Conservation (phyloP, 2,888 invertebrate genomes). For the Gymnosoma rotundatum region DNA sequence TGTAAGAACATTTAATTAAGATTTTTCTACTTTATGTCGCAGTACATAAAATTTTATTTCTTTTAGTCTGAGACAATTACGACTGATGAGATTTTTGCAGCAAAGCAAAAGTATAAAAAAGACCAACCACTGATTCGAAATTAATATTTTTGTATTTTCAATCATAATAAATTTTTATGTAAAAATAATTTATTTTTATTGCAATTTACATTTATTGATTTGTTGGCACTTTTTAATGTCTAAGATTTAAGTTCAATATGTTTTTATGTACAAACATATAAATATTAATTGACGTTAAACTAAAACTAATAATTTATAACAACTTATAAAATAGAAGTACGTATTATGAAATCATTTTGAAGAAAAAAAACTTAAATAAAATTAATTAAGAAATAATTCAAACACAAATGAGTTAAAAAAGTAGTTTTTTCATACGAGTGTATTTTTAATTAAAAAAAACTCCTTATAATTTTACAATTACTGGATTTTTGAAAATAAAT, state of each 20-base stretch:
- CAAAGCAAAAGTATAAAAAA: not conserved
- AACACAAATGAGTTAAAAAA: too few species aligned
- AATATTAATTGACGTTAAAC: slow-evolving; percentile 16
- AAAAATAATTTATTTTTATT: slow-evolving; percentile 18
- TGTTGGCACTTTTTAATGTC: slow-evolving; percentile 26
- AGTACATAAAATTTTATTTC: slow-evolving; percentile 12
- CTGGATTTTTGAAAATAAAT: too few species aligned
- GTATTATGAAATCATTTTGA: not conserved
- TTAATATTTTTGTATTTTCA: slow-evolving; percentile 35
- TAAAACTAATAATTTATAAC: slow-evolving; percentile 3
- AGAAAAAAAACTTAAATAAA: not conserved
- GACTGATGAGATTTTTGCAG: not conserved
- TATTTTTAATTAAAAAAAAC: too few species aligned
- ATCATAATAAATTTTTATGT: slow-evolving; percentile 57
- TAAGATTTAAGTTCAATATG: slow-evolving; percentile 11
- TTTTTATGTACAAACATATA: not conserved
- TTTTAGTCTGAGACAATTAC: slow-evolving; percentile 28
- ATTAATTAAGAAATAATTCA: too few species aligned
- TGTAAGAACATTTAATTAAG: slow-evolving; percentile 44
- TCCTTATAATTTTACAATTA: too few species aligned
- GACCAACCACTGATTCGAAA: slow-evolving; percentile 2
- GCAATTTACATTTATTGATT: slow-evolving; percentile 7
- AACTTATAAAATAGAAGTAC: not conserved
- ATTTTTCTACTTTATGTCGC: slow-evolving; percentile 20
- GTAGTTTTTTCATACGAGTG: too few species aligned